Evolutionary conservation across 2,113 vertebrate species (phyloP).

Genomic region (Sclerurus mexicanus): DNA sequence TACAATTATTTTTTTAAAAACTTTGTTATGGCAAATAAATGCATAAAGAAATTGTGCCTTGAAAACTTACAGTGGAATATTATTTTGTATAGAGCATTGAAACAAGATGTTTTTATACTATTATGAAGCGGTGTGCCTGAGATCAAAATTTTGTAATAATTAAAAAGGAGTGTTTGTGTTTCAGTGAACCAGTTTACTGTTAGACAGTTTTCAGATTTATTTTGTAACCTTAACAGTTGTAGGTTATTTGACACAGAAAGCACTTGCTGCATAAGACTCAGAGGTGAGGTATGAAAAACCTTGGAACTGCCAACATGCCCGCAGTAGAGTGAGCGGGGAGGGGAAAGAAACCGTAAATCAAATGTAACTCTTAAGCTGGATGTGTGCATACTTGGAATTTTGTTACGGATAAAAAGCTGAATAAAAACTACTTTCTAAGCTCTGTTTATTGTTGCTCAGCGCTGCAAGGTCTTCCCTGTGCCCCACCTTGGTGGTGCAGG

Average conservation of each 20-base stretch:
- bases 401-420: not conserved
- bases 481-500: fast-evolving
- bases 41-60: not conserved
- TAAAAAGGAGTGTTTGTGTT: not conserved
- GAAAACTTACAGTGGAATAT: not conserved
- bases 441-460: not conserved
- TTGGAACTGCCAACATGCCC: not conserved
- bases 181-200: not conserved
- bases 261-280: not conserved
- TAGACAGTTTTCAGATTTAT: not conserved
- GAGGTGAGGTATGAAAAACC: not conserved
- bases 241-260: not conserved
- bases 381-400: not conserved
- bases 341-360: not conserved
- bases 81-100: not conserved
- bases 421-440: not conserved
- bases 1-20: fast-evolving
- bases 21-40: not conserved
- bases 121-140: not conserved
- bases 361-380: not conserved
- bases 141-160: not conserved
- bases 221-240: not conserved
- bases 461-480: not conserved
- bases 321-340: not conserved
- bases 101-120: not conserved